Conservation (phyloP, 2,888 invertebrate species). For the Sussaba pulchella region DNA sequence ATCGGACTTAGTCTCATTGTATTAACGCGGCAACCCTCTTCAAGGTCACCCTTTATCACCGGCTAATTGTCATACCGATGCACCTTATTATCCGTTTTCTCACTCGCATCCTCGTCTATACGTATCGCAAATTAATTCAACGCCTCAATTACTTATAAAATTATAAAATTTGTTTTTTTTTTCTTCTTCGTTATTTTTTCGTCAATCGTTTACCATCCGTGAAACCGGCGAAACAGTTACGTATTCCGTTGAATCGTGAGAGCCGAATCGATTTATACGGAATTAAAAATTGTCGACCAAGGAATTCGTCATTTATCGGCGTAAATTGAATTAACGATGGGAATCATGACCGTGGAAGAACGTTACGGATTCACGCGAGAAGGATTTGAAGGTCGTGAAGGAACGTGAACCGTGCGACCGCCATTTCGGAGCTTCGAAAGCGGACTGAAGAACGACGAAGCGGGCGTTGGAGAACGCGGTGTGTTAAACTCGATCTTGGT, state of each 20-base stretch:
- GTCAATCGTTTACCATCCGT: too few relatives aligned
- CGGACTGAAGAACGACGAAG: constrained; percentile 61
- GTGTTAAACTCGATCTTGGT: background rate
- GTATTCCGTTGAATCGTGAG: too few relatives aligned
- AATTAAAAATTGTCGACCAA: too few relatives aligned
- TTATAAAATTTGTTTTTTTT: too few relatives aligned
- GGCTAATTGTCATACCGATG: constrained; percentile 41
- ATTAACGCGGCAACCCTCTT: too few relatives aligned
- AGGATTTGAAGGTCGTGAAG: background rate
- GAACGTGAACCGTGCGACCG: constrained; percentile 20
- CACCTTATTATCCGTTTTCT: constrained; percentile 50
- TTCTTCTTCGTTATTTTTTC: too few relatives aligned
- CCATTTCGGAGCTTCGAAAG: constrained; percentile 59
- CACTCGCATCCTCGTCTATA: constrained; percentile 44
- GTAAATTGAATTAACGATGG: background rate
- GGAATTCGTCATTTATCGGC: too few relatives aligned
- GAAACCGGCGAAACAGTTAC: too few relatives aligned
- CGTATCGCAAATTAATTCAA: background rate
- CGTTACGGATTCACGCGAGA: constrained; percentile 23
- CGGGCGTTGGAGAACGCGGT: constrained; percentile 8
- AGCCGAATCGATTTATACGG: too few relatives aligned
- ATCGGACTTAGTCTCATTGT: constrained; percentile 82
- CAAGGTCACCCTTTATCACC: constrained; percentile 47
- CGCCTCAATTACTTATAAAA: too few relatives aligned
- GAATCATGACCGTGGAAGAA: background rate